These are phyloP conservation scores for rat (Rattus norvegicus) DNA, from an alignment of 2,113 vertebrate genomes.

Conservation along the genomic window DNA sequence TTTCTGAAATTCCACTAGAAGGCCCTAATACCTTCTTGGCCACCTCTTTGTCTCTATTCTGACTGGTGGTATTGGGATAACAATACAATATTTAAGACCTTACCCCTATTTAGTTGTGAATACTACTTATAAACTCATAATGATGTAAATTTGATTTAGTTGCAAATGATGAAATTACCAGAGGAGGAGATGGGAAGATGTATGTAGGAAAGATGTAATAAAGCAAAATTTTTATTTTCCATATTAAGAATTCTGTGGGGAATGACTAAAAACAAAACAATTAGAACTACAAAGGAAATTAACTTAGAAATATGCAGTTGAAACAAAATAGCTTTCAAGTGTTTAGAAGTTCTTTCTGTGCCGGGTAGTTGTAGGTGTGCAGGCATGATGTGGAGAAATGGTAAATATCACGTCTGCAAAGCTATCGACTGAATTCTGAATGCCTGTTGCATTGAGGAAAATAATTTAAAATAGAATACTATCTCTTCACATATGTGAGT, in stretches of 20 bases:
- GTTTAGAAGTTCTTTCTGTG: slow-evolving; percentile 22
- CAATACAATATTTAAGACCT: slow-evolving; percentile 53
- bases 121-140: slow-evolving; percentile 33
- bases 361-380: neutral
- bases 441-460: neutral
- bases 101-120: slow-evolving; percentile 35
- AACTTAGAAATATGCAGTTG: neutral
- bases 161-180: slow-evolving; percentile 34
- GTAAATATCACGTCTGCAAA: neutral
- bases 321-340: neutral
- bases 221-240: slow-evolving; percentile 32
- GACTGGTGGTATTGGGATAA: neutral
- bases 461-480: slow-evolving; percentile 35
- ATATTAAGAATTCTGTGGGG: neutral
- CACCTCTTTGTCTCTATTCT: slow-evolving; percentile 21
- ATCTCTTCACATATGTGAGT: neutral
- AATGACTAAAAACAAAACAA: slow-evolving; percentile 10
- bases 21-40: neutral
- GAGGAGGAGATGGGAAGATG: neutral
- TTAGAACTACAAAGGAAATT: neutral
- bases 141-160: slow-evolving; percentile 39
- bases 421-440: neutral
- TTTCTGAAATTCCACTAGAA: slow-evolving; percentile 47
- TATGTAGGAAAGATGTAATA: neutral
- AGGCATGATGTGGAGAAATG: neutral